Conservation (phyloP, 2,113 vertebrate species). For the Oreochromis niloticus region DNA sequence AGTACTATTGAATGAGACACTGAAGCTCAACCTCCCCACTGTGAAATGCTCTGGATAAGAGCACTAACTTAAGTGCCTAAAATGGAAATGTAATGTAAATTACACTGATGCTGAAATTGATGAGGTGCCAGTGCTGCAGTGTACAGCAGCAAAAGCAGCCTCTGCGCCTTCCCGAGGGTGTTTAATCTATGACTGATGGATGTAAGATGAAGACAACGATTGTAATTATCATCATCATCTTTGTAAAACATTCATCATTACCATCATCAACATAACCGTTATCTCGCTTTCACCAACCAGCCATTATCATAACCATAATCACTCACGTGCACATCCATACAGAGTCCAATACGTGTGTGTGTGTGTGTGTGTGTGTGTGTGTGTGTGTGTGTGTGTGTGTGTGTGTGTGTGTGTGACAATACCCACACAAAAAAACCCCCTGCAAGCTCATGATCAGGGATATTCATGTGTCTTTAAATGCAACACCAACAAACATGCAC, state of each 20-base stretch:
- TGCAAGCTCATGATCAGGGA: neutral
- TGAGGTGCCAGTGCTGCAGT: neutral
- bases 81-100: constrained; percentile 47
- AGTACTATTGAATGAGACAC: neutral
- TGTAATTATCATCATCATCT: constrained; percentile 59
- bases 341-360: neutral
- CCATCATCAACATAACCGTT: constrained; percentile 47
- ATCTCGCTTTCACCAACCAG: constrained; percentile 30
- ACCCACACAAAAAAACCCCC: neutral
- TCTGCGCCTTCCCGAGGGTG: constrained; percentile 7
- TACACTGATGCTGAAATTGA: neutral
- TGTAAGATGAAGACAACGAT: constrained; percentile 32
- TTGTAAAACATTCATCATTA: constrained; percentile 61
- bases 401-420: neutral
- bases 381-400: neutral
- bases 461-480: neutral
- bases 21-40: neutral
- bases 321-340: neutral
- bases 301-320: constrained; percentile 50
- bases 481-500: neutral
- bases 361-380: neutral
- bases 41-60: neutral
- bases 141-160: neutral
- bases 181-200: constrained; percentile 55
- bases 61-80: neutral